phyloP scores from a whole-genome alignment of 1,140 invertebrate genomes.

The Andricus grossulariae region DNA sequence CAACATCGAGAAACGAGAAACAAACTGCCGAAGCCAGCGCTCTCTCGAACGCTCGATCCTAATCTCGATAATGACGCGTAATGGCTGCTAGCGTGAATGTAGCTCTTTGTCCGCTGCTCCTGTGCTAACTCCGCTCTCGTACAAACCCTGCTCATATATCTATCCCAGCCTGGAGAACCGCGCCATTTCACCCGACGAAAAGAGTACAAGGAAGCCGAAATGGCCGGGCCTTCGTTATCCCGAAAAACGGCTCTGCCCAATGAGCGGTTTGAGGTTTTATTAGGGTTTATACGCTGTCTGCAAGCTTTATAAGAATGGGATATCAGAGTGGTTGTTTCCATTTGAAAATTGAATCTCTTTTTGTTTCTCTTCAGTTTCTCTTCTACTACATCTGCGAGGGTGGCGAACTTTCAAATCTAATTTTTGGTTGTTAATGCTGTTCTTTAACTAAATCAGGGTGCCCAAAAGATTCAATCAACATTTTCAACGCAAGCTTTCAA shows the following conservation, averaged over 20 bases:
- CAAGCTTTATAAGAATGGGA: neutral
- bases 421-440: neutral
- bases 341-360: slow-evolving; percentile 13
- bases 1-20: slow-evolving; percentile 40
- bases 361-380: neutral
- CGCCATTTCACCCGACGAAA: slow-evolving; percentile 67
- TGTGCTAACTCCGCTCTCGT: slow-evolving; percentile 46
- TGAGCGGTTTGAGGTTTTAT: slow-evolving; percentile 12
- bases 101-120: slow-evolving; percentile 66
- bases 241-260: slow-evolving; percentile 9
- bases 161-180: slow-evolving; percentile 55
- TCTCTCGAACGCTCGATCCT: slow-evolving; percentile 68
- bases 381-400: neutral
- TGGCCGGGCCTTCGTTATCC: slow-evolving; percentile 39
- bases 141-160: slow-evolving; percentile 62
- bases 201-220: slow-evolving; percentile 55
- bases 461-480: too few relatives aligned
- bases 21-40: slow-evolving; percentile 1
- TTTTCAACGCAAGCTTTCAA: too few relatives aligned
- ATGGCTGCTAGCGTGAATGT: slow-evolving; percentile 74
- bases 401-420: neutral
- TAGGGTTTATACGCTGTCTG: slow-evolving; percentile 16
- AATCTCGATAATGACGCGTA: slow-evolving; percentile 77
- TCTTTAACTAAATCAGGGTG: too few relatives aligned
- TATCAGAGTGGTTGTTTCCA: neutral